A percentile compares a stretch with the other conserved stretches of the same genome.
Evolutionary conservation across 2,113 vertebrate genomes (phyloP).

Genomic region (Calidris pygmaea): DNA sequence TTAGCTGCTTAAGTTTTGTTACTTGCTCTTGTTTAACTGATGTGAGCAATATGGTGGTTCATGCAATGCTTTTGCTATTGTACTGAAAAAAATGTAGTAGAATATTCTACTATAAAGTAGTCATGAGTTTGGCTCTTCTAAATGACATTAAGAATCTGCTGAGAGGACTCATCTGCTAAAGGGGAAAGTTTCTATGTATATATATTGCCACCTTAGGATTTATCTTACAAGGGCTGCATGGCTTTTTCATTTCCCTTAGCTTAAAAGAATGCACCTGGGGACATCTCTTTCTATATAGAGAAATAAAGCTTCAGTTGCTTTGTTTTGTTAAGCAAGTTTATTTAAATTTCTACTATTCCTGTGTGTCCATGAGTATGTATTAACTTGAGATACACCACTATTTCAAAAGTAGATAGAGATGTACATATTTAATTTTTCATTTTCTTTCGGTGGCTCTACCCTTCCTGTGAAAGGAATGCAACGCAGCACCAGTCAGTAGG

Average conservation of each 20-base stretch:
- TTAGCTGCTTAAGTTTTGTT: conserved; percentile 23
- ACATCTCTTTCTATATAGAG: conserved; percentile 62
- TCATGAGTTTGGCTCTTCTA: conserved; percentile 27
- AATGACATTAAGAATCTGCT: not conserved
- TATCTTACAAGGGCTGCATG: conserved; percentile 55
- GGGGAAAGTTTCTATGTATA: not conserved
- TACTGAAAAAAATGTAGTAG: conserved; percentile 15
- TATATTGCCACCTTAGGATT: conserved; percentile 39
- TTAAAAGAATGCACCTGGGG: conserved; percentile 66
- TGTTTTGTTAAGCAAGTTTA: conserved; percentile 66
- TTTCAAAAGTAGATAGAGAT: not conserved
- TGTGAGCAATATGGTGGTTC: conserved; percentile 16
- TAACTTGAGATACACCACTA: not conserved
- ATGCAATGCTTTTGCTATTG: conserved; percentile 12
- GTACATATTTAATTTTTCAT: not conserved
- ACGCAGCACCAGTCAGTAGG: not conserved
- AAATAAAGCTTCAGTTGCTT: conserved; percentile 66
- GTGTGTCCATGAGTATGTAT: not conserved
- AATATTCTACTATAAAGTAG: conserved; percentile 39
- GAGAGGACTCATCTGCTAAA: not conserved
- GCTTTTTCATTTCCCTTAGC: conserved; percentile 67
- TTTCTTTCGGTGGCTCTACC: not conserved
- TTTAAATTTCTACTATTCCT: conserved; percentile 50
- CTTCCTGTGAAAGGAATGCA: not conserved
- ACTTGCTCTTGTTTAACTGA: conserved; percentile 29